Base-by-base conservation (phyloP, 2,113 vertebrate genomes). In the Leucopsar rothschildi region DNA sequence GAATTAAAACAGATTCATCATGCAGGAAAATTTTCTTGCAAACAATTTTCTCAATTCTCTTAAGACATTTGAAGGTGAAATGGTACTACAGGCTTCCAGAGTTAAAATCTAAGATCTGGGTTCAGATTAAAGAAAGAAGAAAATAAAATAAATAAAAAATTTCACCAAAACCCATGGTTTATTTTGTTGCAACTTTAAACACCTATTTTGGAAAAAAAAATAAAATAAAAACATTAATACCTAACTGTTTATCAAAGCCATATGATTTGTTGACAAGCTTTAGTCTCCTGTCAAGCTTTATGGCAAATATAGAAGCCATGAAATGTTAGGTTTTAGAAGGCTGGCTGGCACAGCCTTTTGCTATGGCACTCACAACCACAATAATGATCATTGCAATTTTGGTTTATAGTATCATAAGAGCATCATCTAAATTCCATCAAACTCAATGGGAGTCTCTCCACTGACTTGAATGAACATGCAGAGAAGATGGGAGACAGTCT, bases 281-380 rank as follows among this genome's bases (percentile, higher is more conserved):
- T 85, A 77, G 49, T 66, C 33, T 91, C 42, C 47, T 55, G 37
- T n/a, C 55, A 95, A 90, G 37, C 47, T 83, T 88, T 70, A 70
- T 31, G 27, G 52, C 23, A 93, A 95, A 73, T 91, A 77, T 90
- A 80, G 82, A 77, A 92, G 12, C 40, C 33, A 37, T 65, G 33
- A 39, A 82, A 91, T 50, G 37, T 72, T 84, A 92, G 42, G 25
- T 50, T 96, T 92, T 82, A 95, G 63, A 70, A 82, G 53, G 27
- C 66, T 70, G 88, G 70, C 63, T 94, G 84, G 89, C 73, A 79
- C 61, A 85, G 87, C 42, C 70, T 88, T 82, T 86, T 91, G 79
- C 56, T 72, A 23, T 57, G 47, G 42, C 17, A 2, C 66, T 96
- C 66, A 65, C 61, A 89, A 61, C 39, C 19, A 63, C 78, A 76